Evolutionary conservation across 2,888 invertebrate genomes (phyloP), one percentile per base, ranked within the genome.

Genomic region (Euproctis similis): DNA sequence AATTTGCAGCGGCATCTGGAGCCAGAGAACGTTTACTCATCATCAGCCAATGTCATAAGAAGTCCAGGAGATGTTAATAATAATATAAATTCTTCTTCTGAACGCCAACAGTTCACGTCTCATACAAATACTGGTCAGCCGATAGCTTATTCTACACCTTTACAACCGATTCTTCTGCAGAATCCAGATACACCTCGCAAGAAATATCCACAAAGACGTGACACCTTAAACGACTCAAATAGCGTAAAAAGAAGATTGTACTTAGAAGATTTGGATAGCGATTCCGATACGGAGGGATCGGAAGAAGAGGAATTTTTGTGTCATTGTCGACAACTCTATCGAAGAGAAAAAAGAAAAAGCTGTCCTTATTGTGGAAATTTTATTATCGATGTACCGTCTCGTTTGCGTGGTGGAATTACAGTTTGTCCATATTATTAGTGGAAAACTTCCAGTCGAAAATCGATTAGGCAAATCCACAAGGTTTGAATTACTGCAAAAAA

Each of bases 271-370:
- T 53, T 4, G 34, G 46, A n/a, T 6, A 46, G 7, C 10, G 21
- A 21, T 4, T 21, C 21, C 4, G 21, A 21, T 2, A 3, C 9
- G 9, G 21, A 21, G 10, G 43, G 54, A n/a, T 2, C 9, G 9
- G 21, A 21, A 21, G 43, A 54, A n/a, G 53, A 57, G 8, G 40
- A 36, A 1, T 8, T 26, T 1, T n/a, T 66, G 64, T 30, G 29
- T 32, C 3, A n/a, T n/a, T 64, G 63, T 13, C 50, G 34, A 50
- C 52, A n/a, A 44, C 40, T 14, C 26, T n/a, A 47, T 6, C 7
- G 13, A 36, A 10, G 36, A 34, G 5, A 42, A 39, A 21, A 20
- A 17, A 9, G 21, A 10, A 5, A 4, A 14, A 12, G 9, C 14
- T 26, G 11, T 8, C 9, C 26, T 4, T 27, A 26, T 20, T 31